phyloP scores from a whole-genome alignment of 2,888 invertebrate species.

The Deilephila elpenor region DNA sequence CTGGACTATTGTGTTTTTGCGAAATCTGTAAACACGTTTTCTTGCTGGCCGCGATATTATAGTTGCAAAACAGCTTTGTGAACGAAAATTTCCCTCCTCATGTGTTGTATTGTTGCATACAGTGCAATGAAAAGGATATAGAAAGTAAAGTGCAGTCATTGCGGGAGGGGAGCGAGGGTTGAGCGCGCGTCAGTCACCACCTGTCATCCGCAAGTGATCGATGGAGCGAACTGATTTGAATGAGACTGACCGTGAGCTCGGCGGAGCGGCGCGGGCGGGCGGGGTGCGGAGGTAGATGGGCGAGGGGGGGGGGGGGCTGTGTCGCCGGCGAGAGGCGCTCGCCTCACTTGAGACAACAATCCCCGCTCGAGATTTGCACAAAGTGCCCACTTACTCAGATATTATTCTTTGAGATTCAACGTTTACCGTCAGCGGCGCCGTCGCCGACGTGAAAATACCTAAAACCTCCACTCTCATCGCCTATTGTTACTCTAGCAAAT shows the following conservation, averaged over 20 bases:
- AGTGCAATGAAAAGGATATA: neutral
- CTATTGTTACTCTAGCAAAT: too few species aligned
- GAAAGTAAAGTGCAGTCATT: neutral
- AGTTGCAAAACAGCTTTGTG: too few species aligned
- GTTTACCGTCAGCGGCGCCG: neutral
- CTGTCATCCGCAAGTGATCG: neutral
- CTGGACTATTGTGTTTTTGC: too few species aligned
- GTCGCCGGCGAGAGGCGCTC: constrained; percentile 5
- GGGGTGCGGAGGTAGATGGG: neutral
- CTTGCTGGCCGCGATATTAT: too few species aligned
- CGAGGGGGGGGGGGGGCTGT: neutral
- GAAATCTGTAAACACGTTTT: too few species aligned
- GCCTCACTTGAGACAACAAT: constrained; percentile 17
- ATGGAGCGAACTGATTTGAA: neutral
- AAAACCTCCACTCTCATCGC: neutral
- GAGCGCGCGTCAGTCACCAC: neutral
- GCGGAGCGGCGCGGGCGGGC: neutral
- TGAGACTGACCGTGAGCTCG: neutral
- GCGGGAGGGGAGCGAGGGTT: neutral
- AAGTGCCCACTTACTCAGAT: constrained; percentile 44
- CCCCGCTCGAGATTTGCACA: constrained; percentile 34
- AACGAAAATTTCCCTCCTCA: neutral
- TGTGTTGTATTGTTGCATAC: too few species aligned
- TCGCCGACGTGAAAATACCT: neutral
- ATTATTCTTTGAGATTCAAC: constrained; percentile 42